Base-by-base conservation (phyloP, 2,113 vertebrate genomes). In the Phoxinus phoxinus region DNA sequence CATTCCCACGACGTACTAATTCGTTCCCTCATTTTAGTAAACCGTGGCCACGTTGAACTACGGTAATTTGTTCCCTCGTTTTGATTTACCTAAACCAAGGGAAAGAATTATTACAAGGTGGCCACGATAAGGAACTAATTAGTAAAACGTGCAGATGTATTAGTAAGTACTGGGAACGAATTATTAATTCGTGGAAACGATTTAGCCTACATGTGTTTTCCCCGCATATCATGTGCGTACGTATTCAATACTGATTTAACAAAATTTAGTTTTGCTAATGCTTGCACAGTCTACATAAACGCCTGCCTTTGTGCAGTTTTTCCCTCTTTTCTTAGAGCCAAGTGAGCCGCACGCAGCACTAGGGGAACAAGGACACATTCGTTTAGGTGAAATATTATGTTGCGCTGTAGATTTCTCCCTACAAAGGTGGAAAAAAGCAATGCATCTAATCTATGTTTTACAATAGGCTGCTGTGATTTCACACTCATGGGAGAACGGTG, bases 361-460 rank as follows among this genome's bases (percentile, higher is more conserved):
- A 61, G 80, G 44, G 41, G 46, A 81, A 32, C 67, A 58, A 72
- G 83, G 41, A 37, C 44, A 74, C 59, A 53, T 84, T 87, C 81
- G 77, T 85, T 85, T 89, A 83, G 80, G 72, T 85, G 65, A 87
- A 89, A 89, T 89, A 89, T 85, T 85, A 83, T 85, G 86, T 85
- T 78, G 86, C 63, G 53, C 32, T 76, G 73, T 85, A 87, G 79
- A 85, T 77, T 85, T 83, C 78, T 78, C 69, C 78, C 81, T 67
- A 85, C 79, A 90, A 87, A 80, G 71, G 32, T 56, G 82, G 72
- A 77, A 65, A 82, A 83, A 80, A 87, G 74, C 85, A 72, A 58
- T 75, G 79, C 61, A 83, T 77, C 87, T 71, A 85, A 87, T 90
- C 88, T 87, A 73, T 88, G 85, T 85, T 86, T 89, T 85, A 86